Base-by-base conservation (phyloP, 2,888 invertebrate genomes). In the Chymomyza fuscimana region DNA sequence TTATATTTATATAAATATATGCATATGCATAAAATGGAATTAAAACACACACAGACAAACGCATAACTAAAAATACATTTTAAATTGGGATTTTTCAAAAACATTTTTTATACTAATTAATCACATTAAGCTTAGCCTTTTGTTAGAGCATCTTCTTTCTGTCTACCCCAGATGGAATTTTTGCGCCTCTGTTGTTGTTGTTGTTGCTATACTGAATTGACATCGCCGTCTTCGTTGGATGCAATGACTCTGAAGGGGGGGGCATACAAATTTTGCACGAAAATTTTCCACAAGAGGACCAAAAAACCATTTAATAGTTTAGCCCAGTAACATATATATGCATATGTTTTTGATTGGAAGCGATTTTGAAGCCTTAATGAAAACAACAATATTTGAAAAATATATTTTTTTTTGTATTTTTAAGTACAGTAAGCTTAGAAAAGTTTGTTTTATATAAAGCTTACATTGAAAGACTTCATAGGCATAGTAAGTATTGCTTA, bases 91-190 rank as follows among this genome's bases (percentile, higher is more conserved):
- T 70, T 84, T 81, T 74, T 69, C 52, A 59, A 72, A 77, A 81
- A 81, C 77, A 72, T 80, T 85, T 87, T 77, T 87, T 69, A 74
- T 83, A 87, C 88, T 81, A 88, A 82, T 82, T 82, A 82, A 82
- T 82, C 82, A 82, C 86, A 82, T 88, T 83, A 86, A 86, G 82
- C 88, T 86, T 78, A 74, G 66, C 69, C 86, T 83, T 86, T 87
- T 87, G 88, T 88, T 74, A 52, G 68, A 58, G 54, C 54, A 19
- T 54, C 54, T 54, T 54, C 19, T 54, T 54, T 22, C 22, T 19
- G 19, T 54, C 54, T 54, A 12, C 54, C 54, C 54, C 16, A 54
- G 54, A 54, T n/a, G 22, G 15, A 54, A n/a, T 54, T 54, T 54
- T 54, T 54, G 0, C n/a, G 51, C 16, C 51, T 54, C 7, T 15